Evolutionary conservation across 2,888 invertebrate species (phyloP).

Genomic region (Venusia cambrica): DNA sequence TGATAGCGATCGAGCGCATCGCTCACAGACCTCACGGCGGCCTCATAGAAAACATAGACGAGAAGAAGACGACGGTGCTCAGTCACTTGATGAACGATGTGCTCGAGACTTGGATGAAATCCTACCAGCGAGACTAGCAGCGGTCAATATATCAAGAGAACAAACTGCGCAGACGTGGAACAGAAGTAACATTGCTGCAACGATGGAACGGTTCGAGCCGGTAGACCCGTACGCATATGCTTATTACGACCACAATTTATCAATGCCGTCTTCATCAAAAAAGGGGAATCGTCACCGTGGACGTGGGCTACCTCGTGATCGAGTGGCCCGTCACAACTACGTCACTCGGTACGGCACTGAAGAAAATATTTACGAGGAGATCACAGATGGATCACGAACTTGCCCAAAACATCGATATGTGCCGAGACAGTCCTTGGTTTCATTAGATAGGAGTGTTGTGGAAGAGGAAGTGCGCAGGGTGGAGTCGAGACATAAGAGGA

Average conservation of each 20-base stretch:
- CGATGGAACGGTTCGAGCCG: conserved; percentile 84
- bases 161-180: conserved; percentile 80
- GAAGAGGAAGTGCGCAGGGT: conserved; percentile 92
- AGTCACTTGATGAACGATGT: conserved; percentile 72
- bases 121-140: conserved; percentile 72
- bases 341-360: conserved; percentile 91
- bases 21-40: conserved; percentile 66
- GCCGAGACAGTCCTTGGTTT: conserved; percentile 83
- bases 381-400: conserved; percentile 83
- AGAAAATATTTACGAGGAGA: conserved; percentile 92
- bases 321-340: conserved; percentile 84
- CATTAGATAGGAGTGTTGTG: conserved; percentile 86
- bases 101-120: conserved; percentile 76
- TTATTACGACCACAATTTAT: conserved; percentile 88
- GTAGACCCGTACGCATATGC: conserved; percentile 90
- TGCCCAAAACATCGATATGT: conserved; percentile 74
- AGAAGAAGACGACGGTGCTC: conserved; percentile 71
- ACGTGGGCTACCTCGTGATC: conserved; percentile 65
- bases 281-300: conserved; percentile 70
- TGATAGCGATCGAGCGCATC: conserved; percentile 63
- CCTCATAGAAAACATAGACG: conserved; percentile 61
- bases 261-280: conserved; percentile 79
- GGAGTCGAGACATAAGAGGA: conserved; percentile 90
- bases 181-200: conserved; percentile 83
- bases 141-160: conserved; percentile 68